These are phyloP conservation scores for Alectoris magna DNA, from an alignment of 2,797 vertebrate species.

Conservation along the genomic window DNA sequence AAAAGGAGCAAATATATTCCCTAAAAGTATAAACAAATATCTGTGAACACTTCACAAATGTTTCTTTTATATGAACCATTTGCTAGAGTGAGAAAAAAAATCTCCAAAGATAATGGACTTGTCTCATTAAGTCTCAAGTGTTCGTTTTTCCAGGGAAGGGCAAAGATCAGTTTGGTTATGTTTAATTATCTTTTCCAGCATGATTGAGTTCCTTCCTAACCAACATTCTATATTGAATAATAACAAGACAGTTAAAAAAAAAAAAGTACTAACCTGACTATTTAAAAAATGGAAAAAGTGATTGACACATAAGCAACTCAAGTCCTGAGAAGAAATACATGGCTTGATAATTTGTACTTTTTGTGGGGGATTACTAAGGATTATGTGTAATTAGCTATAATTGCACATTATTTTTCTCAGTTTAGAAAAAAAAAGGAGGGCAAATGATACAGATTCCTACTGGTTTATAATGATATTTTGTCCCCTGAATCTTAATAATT, in stretches of 20 bases:
- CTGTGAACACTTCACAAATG: not conserved
- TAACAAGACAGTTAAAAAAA: not conserved
- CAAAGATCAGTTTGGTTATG: not conserved
- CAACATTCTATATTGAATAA: not conserved
- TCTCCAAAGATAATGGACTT: not conserved
- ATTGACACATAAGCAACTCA: not conserved
- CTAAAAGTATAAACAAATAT: not conserved
- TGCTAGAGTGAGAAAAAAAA: not conserved
- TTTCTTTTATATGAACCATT: not conserved
- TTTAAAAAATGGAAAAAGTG: not conserved
- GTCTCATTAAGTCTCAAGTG: not conserved
- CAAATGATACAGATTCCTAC: not conserved
- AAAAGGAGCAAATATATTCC: not conserved
- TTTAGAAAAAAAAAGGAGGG: not conserved
- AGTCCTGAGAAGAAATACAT: not conserved
- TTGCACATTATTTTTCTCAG: not conserved
- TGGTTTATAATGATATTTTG: not conserved
- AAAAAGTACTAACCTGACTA: not conserved
- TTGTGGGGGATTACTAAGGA: not conserved
- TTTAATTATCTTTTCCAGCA: constrained; percentile 5
- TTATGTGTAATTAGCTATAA: constrained; percentile 18
- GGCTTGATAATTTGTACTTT: not conserved
- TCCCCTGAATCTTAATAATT: not conserved
- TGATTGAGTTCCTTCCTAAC: not conserved
- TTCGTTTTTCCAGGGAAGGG: not conserved